Conservation (phyloP, 2,797 vertebrate genomes). For the Tangara arthus region DNA sequence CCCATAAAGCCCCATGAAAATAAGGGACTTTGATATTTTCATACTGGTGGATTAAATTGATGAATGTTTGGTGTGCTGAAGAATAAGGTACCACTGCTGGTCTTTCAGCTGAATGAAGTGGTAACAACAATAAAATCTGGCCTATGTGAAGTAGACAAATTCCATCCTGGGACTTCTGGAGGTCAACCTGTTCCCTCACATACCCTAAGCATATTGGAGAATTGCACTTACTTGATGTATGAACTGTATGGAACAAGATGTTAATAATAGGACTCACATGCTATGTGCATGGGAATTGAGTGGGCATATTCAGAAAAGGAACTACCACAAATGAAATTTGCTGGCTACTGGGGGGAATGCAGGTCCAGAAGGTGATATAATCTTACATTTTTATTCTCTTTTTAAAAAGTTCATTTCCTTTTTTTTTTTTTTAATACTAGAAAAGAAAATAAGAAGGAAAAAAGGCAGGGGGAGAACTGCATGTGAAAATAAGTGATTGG, state of each 20-base stretch:
- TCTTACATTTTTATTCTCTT: background rate
- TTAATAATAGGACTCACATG: rapidly evolving
- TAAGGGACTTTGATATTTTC: background rate
- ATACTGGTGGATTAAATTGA: background rate
- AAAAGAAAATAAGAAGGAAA: background rate
- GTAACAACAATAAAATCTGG: background rate
- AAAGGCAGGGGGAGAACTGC: background rate
- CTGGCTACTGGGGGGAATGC: background rate
- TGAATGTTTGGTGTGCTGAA: background rate
- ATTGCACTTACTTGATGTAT: background rate
- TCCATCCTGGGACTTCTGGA: background rate
- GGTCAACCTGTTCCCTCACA: background rate
- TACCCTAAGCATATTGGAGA: background rate
- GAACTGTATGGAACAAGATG: background rate
- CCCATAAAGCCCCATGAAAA: background rate
- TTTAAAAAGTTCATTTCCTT: background rate
- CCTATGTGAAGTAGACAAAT: background rate
- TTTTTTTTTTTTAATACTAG: background rate
- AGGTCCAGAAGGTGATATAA: background rate
- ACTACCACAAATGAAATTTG: background rate
- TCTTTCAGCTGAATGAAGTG: background rate
- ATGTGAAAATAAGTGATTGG: background rate
- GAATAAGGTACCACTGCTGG: background rate
- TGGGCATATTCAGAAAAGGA: background rate
- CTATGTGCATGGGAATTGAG: rapidly evolving